Conservation (phyloP, 2,888 invertebrate genomes). For the Podotricha telesiphe region DNA sequence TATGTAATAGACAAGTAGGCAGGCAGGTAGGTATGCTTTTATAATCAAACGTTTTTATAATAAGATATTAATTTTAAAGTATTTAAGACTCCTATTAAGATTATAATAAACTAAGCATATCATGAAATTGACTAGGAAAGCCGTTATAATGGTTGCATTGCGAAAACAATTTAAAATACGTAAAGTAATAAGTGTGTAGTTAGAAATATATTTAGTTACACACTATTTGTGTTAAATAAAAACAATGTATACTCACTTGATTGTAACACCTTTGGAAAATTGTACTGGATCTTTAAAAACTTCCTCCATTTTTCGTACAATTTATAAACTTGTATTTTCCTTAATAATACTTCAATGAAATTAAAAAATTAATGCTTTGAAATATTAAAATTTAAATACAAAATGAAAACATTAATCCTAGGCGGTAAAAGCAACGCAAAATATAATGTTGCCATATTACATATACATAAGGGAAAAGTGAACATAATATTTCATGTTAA, state of each 20-base stretch:
- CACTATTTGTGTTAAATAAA: background rate
- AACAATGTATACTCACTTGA: constrained; percentile 55
- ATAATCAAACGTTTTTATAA: too few relatives aligned
- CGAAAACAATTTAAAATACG: too few relatives aligned
- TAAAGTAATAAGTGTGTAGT: too few relatives aligned
- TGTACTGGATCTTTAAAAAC: constrained; percentile 61
- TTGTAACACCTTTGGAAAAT: constrained; percentile 65
- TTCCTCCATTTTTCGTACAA: constrained; percentile 57
- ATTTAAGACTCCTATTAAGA: too few relatives aligned
- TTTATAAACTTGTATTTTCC: background rate
- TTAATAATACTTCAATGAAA: background rate
- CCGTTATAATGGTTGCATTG: too few relatives aligned
- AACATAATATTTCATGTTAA: background rate
- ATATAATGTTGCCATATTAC: background rate
- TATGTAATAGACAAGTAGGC: too few relatives aligned
- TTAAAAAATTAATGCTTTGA: background rate
- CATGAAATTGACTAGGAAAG: too few relatives aligned
- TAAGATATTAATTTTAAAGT: too few relatives aligned
- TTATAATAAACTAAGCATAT: too few relatives aligned
- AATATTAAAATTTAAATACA: background rate
- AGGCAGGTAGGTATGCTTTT: too few relatives aligned
- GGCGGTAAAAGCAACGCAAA: constrained; percentile 1
- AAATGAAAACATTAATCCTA: background rate
- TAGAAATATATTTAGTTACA: background rate
- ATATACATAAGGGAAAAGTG: background rate